Evolutionary conservation across 2,797 vertebrate genomes (phyloP).

Genomic region (Coilia nasus): DNA sequence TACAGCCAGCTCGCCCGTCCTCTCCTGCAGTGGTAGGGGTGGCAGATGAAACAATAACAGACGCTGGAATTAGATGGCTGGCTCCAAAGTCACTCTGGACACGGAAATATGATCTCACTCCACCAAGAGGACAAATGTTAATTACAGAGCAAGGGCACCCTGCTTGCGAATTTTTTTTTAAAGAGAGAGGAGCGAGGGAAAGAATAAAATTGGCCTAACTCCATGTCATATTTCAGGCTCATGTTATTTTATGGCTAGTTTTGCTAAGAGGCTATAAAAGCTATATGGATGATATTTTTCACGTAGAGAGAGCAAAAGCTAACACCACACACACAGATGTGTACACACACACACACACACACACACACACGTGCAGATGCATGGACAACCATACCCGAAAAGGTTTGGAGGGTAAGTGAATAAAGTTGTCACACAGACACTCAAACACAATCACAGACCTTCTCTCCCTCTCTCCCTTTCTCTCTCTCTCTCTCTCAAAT

Average conservation of each 20-base stretch:
- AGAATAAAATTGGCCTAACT: constrained; percentile 20
- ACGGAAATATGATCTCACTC: constrained; percentile 30
- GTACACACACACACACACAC: not conserved
- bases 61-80: constrained; percentile 17
- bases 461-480: not conserved
- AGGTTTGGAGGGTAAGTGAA: not conserved
- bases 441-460: not conserved
- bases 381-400: not conserved
- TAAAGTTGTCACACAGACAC: not conserved
- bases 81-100: constrained; percentile 26
- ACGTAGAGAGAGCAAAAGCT: not conserved
- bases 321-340: not conserved
- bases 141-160: constrained; percentile 46
- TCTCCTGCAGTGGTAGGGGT: not conserved
- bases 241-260: constrained; percentile 35
- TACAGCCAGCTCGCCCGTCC: not conserved
- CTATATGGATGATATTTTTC: constrained; percentile 28
- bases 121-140: constrained; percentile 44
- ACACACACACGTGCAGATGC: not conserved
- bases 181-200: not conserved
- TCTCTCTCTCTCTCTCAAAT: not conserved
- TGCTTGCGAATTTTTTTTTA: constrained; percentile 18
- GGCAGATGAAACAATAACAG: not conserved
- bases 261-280: constrained; percentile 45
- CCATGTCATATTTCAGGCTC: constrained; percentile 32